Evolutionary conservation across 2,888 invertebrate species (phyloP).

Genomic region (Drosophila kuntzei): DNA sequence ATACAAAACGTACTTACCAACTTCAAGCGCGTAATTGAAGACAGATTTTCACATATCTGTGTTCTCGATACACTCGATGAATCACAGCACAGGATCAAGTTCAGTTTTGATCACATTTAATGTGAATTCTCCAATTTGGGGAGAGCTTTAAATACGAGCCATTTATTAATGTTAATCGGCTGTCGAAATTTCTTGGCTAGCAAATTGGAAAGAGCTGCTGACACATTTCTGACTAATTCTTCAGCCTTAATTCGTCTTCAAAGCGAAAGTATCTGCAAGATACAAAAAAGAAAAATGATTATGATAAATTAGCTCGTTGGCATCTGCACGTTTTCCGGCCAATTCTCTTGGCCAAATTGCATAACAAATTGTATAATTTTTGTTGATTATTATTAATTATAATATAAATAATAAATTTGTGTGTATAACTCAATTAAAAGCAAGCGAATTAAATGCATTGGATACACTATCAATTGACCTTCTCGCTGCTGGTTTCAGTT

Average conservation of each 20-base stretch:
- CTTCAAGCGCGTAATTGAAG: conserved; percentile 47
- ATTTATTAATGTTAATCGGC: conserved; percentile 54
- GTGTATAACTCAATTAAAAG: conserved; percentile 50
- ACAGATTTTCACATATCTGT: conserved; percentile 28
- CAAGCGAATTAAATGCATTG: conserved; percentile 42
- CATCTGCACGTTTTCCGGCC: conserved; percentile 11
- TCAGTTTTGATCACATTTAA: conserved; percentile 1
- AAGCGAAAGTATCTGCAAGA: conserved; percentile 52
- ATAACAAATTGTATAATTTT: conserved; percentile 52
- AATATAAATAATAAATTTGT: conserved; percentile 9
- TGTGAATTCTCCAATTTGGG: conserved; percentile 11
- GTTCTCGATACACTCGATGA: conserved; percentile 22
- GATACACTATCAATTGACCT: conserved; percentile 54
- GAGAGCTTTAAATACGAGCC: conserved; percentile 28
- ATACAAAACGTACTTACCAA: conserved; percentile 29
- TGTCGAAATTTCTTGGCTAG: conserved; percentile 30
- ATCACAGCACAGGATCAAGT: conserved; percentile 39
- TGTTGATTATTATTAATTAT: conserved; percentile 26
- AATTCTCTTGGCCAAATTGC: conserved; percentile 41
- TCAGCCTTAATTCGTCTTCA: conserved; percentile 43
- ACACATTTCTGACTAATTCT: conserved; percentile 67
- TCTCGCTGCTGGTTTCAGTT: conserved; percentile 37
- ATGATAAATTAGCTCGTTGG: conserved; percentile 51
- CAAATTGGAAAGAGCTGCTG: conserved; percentile 37
- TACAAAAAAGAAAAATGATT: conserved; percentile 2